Base-by-base conservation (phyloP, 2,113 vertebrate species). In the Cavia aperea region DNA sequence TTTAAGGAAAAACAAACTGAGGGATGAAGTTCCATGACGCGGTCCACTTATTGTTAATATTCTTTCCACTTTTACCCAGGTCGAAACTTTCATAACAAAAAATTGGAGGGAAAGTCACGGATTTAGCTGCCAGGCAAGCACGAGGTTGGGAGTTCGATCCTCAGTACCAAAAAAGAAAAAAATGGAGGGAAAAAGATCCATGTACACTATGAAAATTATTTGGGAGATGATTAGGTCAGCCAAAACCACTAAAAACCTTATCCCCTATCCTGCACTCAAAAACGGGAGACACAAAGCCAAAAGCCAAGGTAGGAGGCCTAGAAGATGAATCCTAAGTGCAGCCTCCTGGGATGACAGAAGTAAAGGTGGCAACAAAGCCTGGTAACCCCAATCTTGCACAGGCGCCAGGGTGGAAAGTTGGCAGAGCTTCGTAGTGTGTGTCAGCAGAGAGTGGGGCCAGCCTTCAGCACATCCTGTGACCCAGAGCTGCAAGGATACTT, bases 161-260 rank as follows among this genome's bases (percentile, higher is more conserved):
- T 39, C 39, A 39, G 39, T 39, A 39, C 39, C 39, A 39, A 39
- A 39, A 39, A 39, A 39, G 39, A 75, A 86, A 75, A 94, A 75
- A 13, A 26, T 73, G 29, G 12, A 75, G 78, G 60, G 56, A 92
- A 83, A 49, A 56, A 39, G 63, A 79, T 73, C 65, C 14, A 81
- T 19, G 68, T 26, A 36, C 43, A 33, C 43, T 65, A 84, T 68
- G 86, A 84, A 88, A 90, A 84, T 54, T 62, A 85, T 85, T 66
- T 73, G 65, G 23, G 90, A 81, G 49, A 85, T 79, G 39, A 92
- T 24, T 18, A 93, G 88, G 24, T 88, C 83, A 79, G 62, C 56
- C 39, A 82, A 65, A 86, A 78, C 33, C 24, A 33, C 14, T 82
- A 33, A 21, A n/a, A 79, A 31, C 12, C 2, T 0, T 46, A 5